Evolutionary conservation across 1,140 invertebrate species (phyloP), one percentile per base, ranked within the genome.

Genomic region (Drosophila subobscura): DNA sequence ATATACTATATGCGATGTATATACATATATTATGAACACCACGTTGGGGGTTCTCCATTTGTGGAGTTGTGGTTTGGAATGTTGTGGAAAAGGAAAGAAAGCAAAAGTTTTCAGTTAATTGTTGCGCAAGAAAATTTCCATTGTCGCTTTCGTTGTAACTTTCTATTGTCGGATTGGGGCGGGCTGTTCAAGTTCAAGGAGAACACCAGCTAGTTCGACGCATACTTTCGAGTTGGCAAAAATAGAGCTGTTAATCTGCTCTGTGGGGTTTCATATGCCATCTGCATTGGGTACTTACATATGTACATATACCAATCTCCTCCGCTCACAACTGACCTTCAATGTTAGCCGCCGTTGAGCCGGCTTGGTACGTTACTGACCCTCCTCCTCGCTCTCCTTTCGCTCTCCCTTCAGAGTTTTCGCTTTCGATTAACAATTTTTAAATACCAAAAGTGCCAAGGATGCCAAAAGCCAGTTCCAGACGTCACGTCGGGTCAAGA

Each of bases 361-460:
- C 33, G 33, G 33, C 10, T 12, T 37, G 33, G 33, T 7, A 20
- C 16, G 1, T 23, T 23, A 33, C 40, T 56, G 58, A 73, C 71
- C 59, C 73, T 74, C 33, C 27, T 4, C 5, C 5, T 16, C 23
- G 47, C 63, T 14, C 14, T 51, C 10, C 47, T 50, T 14, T 64
- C 37, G 47, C 27, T 46, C 53, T 57, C 42, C 63, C 22, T n/a
- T 58, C 46, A 41, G 50, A 33, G 29, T 12, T 42, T 63, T 72
- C 41, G 25, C 51, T 60, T 70, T 63, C 54, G 51, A 55, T 76
- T 63, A 75, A 75, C 72, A 66, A 42, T 53, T 59, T 64, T 75
- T 72, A 79, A 83, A 76, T 79, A 64, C 49, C 76, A 72, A 79
- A 76, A 76, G 77, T 67, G 52, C 46, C 55, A 70, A 86, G 72